Percentiles rank a stretch among this genome's conserved stretches.
These are phyloP conservation scores for Ectemnius cavifrons DNA, from an alignment of 2,888 invertebrate genomes.

Conservation along the genomic window DNA sequence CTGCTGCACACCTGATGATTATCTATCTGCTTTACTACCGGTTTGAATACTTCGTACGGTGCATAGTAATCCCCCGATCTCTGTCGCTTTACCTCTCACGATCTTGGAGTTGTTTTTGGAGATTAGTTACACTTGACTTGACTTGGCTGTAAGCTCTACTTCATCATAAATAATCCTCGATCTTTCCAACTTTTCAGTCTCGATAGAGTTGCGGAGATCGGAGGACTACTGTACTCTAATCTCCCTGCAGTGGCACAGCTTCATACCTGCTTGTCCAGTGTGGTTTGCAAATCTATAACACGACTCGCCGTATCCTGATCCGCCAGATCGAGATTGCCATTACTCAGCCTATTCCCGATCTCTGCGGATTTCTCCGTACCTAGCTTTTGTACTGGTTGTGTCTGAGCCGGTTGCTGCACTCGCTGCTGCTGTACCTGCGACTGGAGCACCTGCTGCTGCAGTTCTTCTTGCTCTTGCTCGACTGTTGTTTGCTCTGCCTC, in stretches of 20 bases:
- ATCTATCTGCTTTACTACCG: too few species aligned
- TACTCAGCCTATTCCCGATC: constrained; percentile 74
- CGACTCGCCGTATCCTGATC: constrained; percentile 82
- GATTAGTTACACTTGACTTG: too few species aligned
- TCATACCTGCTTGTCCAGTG: constrained; percentile 91
- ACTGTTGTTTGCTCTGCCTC: constrained; percentile 73
- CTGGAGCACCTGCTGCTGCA: constrained; percentile 61
- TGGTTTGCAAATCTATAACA: constrained; percentile 90
- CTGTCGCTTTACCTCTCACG: too few species aligned
- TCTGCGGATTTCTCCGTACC: constrained; percentile 68
- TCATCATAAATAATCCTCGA: too few species aligned
- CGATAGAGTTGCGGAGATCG: too few species aligned
- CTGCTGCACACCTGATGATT: too few species aligned
- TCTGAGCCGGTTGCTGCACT: constrained; percentile 58
- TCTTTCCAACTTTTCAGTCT: too few species aligned
- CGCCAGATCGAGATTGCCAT: constrained; percentile 77
- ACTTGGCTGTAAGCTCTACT: too few species aligned
- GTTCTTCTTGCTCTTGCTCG: constrained; percentile 64
- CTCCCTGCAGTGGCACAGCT: constrained; percentile 28
- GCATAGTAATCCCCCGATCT: too few species aligned
- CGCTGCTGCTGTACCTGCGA: constrained; percentile 71
- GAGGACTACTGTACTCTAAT: constrained; percentile 23
- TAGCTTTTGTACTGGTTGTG: constrained; percentile 67
- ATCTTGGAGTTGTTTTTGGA: too few species aligned
- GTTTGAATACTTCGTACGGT: too few species aligned